Evolutionary conservation across 1,140 invertebrate genomes (phyloP).

Genomic region (Thalassaphorura encarpata): DNA sequence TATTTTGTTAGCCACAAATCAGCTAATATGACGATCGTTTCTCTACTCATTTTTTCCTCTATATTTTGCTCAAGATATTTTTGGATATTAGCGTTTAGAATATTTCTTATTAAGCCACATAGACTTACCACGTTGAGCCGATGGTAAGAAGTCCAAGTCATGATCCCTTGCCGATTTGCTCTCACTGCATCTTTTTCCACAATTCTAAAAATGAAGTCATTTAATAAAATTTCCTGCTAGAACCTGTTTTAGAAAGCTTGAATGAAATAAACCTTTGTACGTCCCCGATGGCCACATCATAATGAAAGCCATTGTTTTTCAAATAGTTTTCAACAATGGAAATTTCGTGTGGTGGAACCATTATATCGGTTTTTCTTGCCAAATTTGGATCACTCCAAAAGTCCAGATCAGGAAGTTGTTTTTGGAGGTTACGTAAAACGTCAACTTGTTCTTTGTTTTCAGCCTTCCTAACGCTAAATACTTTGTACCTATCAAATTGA

Average conservation of each 20-base stretch:
- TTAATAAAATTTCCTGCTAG: neutral
- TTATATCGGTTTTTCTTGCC: conserved; percentile 18
- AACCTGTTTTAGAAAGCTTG: too few relatives aligned
- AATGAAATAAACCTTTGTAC: conserved; percentile 22
- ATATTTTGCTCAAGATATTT: too few relatives aligned
- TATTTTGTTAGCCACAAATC: neutral
- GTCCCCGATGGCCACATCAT: conserved; percentile 19
- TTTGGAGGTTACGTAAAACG: conserved; percentile 22
- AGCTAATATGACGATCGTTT: too few relatives aligned
- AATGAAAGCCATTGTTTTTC: conserved; percentile 14
- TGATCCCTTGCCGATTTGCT: conserved; percentile 13
- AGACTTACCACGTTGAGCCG: conserved; percentile 20
- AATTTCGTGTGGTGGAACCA: conserved; percentile 20
- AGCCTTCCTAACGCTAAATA: conserved; percentile 18
- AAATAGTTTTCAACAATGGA: conserved; percentile 15
- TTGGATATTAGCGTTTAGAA: too few relatives aligned
- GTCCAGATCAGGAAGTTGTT: conserved; percentile 12
- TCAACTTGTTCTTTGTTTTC: conserved; percentile 16
- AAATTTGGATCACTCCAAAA: conserved; percentile 27
- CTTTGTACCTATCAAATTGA: conserved; percentile 24
- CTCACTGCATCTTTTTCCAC: conserved; percentile 18
- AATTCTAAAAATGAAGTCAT: conserved; percentile 3
- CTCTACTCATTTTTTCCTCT: too few relatives aligned
- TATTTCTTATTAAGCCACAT: too few relatives aligned
- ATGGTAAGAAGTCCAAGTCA: conserved; percentile 31